Conservation (phyloP, 2,797 vertebrate species). For the Kryptolebias ocellatus region DNA sequence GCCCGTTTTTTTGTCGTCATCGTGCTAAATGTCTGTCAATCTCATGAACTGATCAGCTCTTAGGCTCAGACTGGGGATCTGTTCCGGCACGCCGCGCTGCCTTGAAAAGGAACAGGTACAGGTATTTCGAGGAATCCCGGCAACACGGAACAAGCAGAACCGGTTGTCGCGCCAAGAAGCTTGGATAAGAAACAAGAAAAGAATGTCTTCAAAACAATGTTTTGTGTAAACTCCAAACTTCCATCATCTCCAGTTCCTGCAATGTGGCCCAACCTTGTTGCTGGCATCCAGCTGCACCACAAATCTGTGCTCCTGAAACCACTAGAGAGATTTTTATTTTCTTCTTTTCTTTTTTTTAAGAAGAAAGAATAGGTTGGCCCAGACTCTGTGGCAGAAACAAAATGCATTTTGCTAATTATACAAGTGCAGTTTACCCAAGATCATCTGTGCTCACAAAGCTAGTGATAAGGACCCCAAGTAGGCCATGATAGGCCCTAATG, state of each 20-base stretch:
- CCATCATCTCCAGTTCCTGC: neutral
- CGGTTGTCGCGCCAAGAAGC: too few relatives aligned
- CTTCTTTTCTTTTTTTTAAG: too few relatives aligned
- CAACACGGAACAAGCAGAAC: too few relatives aligned
- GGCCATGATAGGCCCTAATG: neutral
- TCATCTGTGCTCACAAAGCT: conserved; percentile 5
- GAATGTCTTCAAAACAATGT: too few relatives aligned
- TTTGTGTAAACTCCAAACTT: neutral
- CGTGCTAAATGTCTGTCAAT: neutral
- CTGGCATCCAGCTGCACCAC: neutral
- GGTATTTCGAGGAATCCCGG: too few relatives aligned
- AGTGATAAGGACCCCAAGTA: conserved; percentile 15
- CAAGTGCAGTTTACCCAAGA: conserved; percentile 3
- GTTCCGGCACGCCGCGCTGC: neutral
- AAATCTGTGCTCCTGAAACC: neutral
- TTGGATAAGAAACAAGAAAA: too few relatives aligned
- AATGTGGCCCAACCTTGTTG: neutral
- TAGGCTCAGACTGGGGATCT: neutral
- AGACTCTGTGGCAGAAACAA: conserved; percentile 25
- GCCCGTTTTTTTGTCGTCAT: neutral
- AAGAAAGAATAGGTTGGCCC: conserved; percentile 1
- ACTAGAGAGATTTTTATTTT: neutral
- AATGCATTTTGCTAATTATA: conserved; percentile 20
- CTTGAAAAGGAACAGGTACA: too few relatives aligned
- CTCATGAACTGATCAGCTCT: neutral